phyloP scores from a whole-genome alignment of 2,113 vertebrate species.

The Synchiropus splendidus region DNA sequence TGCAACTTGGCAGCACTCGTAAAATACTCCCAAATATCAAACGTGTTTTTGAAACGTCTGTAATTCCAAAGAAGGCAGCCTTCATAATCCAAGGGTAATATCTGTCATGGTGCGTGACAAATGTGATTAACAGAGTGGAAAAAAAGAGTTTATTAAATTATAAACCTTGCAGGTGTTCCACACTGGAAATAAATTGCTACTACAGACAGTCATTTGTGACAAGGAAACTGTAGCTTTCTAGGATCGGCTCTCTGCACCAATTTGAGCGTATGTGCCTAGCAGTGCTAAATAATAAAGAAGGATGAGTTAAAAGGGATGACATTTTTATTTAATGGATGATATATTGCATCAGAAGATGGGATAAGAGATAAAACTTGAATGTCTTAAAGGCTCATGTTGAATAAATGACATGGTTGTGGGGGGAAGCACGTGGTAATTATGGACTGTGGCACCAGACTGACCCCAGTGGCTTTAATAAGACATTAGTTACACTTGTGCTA shows the following conservation, averaged over 20 bases:
- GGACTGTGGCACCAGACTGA: conserved; percentile 4
- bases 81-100: not conserved
- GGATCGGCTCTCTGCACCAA: too few relatives aligned
- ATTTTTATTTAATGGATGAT: not conserved
- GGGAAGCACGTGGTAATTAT: conserved; percentile 3
- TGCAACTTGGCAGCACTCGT: too few relatives aligned
- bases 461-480: conserved; percentile 1
- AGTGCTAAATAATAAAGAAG: too few relatives aligned
- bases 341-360: not conserved
- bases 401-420: not conserved
- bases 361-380: not conserved
- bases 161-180: not conserved
- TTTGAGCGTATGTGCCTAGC: too few relatives aligned
- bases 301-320: too few relatives aligned
- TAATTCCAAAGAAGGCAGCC: too few relatives aligned
- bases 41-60: too few relatives aligned
- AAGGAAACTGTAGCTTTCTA: too few relatives aligned
- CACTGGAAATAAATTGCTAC: too few relatives aligned
- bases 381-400: not conserved
- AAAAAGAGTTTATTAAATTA: not conserved
- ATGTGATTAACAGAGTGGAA: not conserved
- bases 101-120: not conserved
- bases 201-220: too few relatives aligned
- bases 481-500: not conserved
- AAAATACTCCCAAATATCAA: too few relatives aligned